These are phyloP conservation scores for Nasua narica DNA, from an alignment of 2,797 vertebrate genomes.

Conservation along the genomic window DNA sequence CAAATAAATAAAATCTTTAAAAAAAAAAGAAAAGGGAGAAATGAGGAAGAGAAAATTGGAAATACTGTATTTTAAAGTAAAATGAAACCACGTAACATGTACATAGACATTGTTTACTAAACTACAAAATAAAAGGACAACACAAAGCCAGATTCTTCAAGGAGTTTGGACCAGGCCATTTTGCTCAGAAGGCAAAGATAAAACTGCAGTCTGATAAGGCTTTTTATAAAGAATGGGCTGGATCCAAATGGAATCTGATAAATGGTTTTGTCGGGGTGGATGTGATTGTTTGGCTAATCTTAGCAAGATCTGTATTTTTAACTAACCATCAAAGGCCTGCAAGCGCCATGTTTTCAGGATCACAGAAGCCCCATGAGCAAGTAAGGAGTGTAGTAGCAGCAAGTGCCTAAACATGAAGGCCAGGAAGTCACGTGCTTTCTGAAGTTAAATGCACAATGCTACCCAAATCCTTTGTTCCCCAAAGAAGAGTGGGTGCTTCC, in stretches of 20 bases:
- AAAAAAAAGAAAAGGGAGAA: neutral
- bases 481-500: constrained; percentile 7
- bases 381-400: neutral
- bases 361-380: neutral
- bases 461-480: neutral
- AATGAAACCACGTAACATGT: neutral
- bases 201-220: neutral
- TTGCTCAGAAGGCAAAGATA: neutral
- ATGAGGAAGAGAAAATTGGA: neutral
- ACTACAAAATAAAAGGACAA: neutral
- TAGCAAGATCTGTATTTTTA: neutral
- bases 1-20: too few relatives aligned
- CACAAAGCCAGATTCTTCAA: neutral
- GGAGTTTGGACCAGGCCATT: neutral
- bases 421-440: neutral
- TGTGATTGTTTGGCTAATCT: neutral
- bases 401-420: neutral
- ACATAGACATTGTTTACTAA: neutral
- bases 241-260: neutral
- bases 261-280: neutral
- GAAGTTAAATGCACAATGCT: neutral
- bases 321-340: neutral
- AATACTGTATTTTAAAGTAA: neutral
- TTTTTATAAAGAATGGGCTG: neutral
- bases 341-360: neutral